phyloP scores from a whole-genome alignment of 1,140 invertebrate genomes.

The Aphelinus atriplicis region DNA sequence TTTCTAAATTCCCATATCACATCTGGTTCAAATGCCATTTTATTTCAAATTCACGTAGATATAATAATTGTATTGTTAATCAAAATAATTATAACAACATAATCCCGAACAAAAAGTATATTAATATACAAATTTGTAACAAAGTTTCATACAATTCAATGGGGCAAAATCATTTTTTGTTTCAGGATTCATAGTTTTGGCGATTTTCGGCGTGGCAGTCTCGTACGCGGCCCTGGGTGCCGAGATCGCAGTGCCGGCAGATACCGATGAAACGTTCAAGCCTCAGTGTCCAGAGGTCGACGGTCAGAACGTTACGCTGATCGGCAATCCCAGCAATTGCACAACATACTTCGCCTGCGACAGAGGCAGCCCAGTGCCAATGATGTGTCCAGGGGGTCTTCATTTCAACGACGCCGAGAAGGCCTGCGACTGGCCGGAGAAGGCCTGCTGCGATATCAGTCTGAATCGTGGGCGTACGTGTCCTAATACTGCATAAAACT shows the following conservation, averaged over 20 bases:
- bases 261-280: constrained; percentile 11
- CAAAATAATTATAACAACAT: too few relatives aligned
- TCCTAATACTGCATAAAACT: too few relatives aligned
- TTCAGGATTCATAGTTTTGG: too few relatives aligned
- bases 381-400: constrained; percentile 64
- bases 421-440: constrained; percentile 68
- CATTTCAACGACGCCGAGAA: constrained; percentile 66
- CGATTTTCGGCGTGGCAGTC: too few relatives aligned
- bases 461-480: not conserved
- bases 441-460: constrained; percentile 61
- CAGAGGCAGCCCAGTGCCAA: constrained; percentile 60
- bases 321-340: constrained; percentile 67
- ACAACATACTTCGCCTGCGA: constrained; percentile 70
- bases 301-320: constrained; percentile 54
- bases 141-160: too few relatives aligned
- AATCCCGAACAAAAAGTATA: too few relatives aligned
- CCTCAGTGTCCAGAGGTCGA: constrained; percentile 40
- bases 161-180: too few relatives aligned
- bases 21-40: too few relatives aligned
- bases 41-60: too few relatives aligned
- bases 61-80: too few relatives aligned
- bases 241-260: not conserved
- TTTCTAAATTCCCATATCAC: too few relatives aligned
- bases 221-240: not conserved
- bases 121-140: too few relatives aligned